Percentiles rank a stretch among this genome's conserved stretches.
phyloP scores from a whole-genome alignment of 2,888 invertebrate species.

The Eupithecia tripunctaria region DNA sequence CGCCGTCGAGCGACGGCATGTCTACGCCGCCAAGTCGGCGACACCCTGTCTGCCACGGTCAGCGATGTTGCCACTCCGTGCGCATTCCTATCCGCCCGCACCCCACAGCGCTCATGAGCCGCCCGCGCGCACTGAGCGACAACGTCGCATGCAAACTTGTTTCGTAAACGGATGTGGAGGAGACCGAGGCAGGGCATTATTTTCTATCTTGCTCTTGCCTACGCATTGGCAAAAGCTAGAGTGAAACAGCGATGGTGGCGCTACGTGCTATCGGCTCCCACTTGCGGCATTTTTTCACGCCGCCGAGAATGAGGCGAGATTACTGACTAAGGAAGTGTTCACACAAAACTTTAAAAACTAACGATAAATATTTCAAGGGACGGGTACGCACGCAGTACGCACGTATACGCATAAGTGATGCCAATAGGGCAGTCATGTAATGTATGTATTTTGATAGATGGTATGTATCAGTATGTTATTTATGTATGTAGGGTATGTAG shows the following conservation, averaged over 20 bases:
- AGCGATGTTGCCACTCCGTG: conserved; percentile 87
- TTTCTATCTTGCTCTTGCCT: conserved; percentile 62
- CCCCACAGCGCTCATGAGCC: conserved; percentile 73
- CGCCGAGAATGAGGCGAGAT: conserved; percentile 87
- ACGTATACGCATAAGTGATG: neutral
- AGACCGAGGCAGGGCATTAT: conserved; percentile 76
- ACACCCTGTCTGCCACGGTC: conserved; percentile 97
- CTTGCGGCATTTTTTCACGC: conserved; percentile 87
- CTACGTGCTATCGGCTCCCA: conserved; percentile 85
- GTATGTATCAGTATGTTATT: too few relatives aligned
- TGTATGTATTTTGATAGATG: neutral
- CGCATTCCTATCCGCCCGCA: conserved; percentile 83
- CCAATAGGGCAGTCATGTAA: neutral
- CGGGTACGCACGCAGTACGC: too few relatives aligned
- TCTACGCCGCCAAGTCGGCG: conserved; percentile 94
- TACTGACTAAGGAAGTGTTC: conserved; percentile 78
- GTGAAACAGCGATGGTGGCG: conserved; percentile 78
- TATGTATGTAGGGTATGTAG: too few relatives aligned
- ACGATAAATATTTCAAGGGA: neutral
- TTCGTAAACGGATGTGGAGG: conserved; percentile 89
- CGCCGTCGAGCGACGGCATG: conserved; percentile 89
- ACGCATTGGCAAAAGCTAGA: conserved; percentile 50
- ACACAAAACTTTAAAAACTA: conserved; percentile 53
- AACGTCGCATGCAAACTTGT: conserved; percentile 87
- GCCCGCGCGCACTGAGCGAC: conserved; percentile 77